A percentile compares a stretch with the other conserved stretches of the same genome.
Evolutionary conservation across 2,113 vertebrate species (phyloP).

Genomic region (Etia nguti): DNA sequence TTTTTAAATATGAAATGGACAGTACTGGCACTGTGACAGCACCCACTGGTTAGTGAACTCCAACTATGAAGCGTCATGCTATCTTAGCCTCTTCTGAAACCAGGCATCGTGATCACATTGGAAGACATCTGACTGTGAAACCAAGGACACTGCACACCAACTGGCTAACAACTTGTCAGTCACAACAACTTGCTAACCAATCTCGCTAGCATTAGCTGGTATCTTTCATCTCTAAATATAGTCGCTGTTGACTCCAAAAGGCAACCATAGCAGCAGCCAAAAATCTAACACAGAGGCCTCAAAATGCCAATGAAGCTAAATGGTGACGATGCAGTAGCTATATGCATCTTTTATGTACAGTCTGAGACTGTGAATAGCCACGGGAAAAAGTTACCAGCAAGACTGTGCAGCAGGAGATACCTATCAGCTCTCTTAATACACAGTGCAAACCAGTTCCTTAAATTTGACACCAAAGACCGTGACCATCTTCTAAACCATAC

Average conservation of each 20-base stretch:
- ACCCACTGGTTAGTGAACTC: not conserved
- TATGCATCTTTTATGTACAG: not conserved
- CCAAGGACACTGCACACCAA: not conserved
- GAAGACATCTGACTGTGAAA: not conserved
- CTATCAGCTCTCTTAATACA: accelerated
- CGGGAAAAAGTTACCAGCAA: not conserved
- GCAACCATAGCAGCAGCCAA: not conserved
- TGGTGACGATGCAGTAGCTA: not conserved
- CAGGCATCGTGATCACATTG: not conserved
- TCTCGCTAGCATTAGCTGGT: not conserved
- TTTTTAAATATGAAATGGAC: not conserved
- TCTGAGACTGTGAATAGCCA: not conserved
- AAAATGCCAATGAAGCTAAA: not conserved
- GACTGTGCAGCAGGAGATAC: not conserved
- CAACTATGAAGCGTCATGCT: not conserved
- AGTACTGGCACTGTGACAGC: not conserved
- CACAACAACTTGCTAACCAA: not conserved
- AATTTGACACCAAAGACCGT: not conserved
- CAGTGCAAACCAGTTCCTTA: not conserved
- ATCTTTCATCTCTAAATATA: not conserved
- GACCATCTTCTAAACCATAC: not conserved
- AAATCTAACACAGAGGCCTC: not conserved
- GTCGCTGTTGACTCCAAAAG: accelerated
- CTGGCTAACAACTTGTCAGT: not conserved
- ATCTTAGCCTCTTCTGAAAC: not conserved